Base-by-base conservation (phyloP, 2,888 invertebrate species). In the Rhagium mordax region DNA sequence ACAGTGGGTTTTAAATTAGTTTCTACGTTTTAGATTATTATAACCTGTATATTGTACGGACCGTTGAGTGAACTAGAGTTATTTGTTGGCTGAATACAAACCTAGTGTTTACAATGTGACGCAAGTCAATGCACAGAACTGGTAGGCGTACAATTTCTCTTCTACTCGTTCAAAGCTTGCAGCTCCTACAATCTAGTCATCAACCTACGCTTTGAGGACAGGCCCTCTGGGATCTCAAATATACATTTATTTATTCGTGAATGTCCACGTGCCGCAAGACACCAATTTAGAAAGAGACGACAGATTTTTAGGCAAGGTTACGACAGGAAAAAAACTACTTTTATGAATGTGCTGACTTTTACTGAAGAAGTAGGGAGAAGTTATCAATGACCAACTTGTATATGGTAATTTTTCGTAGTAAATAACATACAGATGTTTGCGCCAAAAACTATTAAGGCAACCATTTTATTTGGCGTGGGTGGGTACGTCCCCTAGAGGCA, bases 131-230 rank as follows among this genome's bases (percentile, higher is more conserved):
- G 57, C 67, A 41, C 21, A 57, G 16, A 57, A 41, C 57, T 70
- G 65, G 76, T 76, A 72, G 76, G 76, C 74, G 76, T 74, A 57
- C 27, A 72, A 74, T 72, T 76, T 76, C 71, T 74, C 72, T 74
- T 76, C 65, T 55, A 53, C 41, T 49, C 64, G 49, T 72, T 76
- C 59, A 66, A 64, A 71, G 70, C 72, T 70, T 29, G 57, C 67
- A 66, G 72, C 75, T 76, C 76, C 76, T 76, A 76, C 76, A 71
- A 59, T 51, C 72, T 64, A 55, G 51, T 8, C 65, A 6, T 53
- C 41, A n/a, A n/a, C 65, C 67, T 67, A 67, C 67, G 67, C 67
- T 57, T 47, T 51, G 18, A 57, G 57, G 67, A 55, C 67, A 57
- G 67, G 67, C 67, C 67, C 67, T 67, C 67, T 16, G 29, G 67